Conservation (phyloP, 2,888 invertebrate species). For the Saturnia pavonia region DNA sequence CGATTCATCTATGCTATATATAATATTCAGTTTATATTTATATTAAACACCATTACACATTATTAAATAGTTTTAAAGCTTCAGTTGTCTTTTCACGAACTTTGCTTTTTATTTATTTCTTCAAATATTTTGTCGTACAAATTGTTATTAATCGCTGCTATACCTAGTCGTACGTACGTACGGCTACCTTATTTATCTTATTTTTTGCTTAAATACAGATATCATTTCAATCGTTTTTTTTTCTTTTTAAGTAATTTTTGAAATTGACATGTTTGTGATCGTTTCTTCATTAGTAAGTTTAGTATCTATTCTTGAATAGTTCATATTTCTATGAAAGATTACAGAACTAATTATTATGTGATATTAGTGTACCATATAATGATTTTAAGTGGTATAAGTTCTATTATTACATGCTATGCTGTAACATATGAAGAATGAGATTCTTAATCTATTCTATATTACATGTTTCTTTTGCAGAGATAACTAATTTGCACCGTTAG, state of each 20-base stretch:
- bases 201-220: neutral
- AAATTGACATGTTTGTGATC: neutral
- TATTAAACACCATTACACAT: constrained; percentile 46
- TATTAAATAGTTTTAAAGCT: constrained; percentile 54
- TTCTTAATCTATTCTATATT: constrained; percentile 1
- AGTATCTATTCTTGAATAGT: constrained; percentile 11
- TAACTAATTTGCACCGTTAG: neutral
- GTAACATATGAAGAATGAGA: neutral
- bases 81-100: constrained; percentile 47
- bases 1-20: constrained; percentile 62
- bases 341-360: constrained; percentile 20
- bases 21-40: constrained; percentile 54
- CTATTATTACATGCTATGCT: neutral
- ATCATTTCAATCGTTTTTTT: neutral
- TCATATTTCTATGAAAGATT: constrained; percentile 16
- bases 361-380: constrained; percentile 20
- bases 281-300: neutral
- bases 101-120: constrained; percentile 29
- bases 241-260: neutral
- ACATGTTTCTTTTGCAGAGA: neutral
- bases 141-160: constrained; percentile 10
- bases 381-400: constrained; percentile 13
- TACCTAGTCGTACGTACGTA: neutral
- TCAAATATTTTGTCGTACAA: neutral
- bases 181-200: neutral